Conservation (phyloP, 2,888 invertebrate genomes). For the Teleiodes luculella region DNA sequence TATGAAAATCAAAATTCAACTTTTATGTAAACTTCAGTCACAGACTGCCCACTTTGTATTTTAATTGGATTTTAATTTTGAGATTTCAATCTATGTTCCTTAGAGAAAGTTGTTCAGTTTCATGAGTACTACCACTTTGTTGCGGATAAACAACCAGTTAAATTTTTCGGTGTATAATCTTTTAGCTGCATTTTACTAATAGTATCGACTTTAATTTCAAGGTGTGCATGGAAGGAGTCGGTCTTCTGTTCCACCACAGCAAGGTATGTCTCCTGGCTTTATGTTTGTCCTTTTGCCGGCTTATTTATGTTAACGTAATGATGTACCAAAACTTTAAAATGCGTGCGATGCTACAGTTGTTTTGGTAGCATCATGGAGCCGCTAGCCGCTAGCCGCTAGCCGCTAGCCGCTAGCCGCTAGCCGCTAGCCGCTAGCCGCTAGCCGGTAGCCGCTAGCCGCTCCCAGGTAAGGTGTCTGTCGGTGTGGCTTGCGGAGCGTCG, state of each 20-base stretch:
- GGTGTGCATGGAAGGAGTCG: slow-evolving; percentile 99
- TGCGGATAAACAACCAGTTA: too few species aligned
- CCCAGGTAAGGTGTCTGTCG: slow-evolving; percentile 70
- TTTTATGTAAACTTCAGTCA: too few species aligned
- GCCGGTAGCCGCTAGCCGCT: too few species aligned
- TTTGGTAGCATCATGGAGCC: slow-evolving; percentile 49
- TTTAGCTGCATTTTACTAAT: neutral
- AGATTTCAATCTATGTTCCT: too few species aligned
- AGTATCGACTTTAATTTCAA: slow-evolving; percentile 33
- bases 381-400: too few species aligned
- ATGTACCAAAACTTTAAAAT: slow-evolving; percentile 53
- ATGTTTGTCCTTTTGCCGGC: slow-evolving; percentile 58
- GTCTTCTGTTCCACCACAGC: slow-evolving; percentile 98
- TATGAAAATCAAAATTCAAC: too few species aligned
- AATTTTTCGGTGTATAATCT: neutral
- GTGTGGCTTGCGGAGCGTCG: slow-evolving; percentile 64
- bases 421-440: too few species aligned
- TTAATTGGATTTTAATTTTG: too few species aligned
- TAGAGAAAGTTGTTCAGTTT: too few species aligned
- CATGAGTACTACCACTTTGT: too few species aligned
- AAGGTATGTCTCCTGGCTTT: slow-evolving; percentile 85
- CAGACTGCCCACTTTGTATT: too few species aligned
- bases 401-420: too few species aligned
- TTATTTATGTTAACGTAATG: slow-evolving; percentile 57
- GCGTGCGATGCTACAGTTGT: slow-evolving; percentile 17